These are phyloP conservation scores for Gopherus flavomarginatus DNA, from an alignment of 2,113 vertebrate species.

Conservation along the genomic window DNA sequence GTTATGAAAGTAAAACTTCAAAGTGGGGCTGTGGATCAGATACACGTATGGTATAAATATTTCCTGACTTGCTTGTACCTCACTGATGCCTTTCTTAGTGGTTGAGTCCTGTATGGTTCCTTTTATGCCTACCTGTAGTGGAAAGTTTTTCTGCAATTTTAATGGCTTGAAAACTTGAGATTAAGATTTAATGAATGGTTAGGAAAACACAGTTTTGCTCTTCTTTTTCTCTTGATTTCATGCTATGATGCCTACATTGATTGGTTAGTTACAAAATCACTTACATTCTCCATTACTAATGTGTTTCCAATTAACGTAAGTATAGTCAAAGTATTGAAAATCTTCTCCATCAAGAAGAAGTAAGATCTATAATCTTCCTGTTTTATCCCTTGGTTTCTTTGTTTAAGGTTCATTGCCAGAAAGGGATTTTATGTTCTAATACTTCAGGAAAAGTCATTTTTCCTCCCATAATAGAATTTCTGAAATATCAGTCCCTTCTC, in stretches of 20 bases:
- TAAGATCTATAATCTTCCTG: slow-evolving; percentile 55
- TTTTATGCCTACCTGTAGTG: slow-evolving; percentile 44
- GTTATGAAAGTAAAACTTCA: background rate
- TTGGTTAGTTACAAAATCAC: slow-evolving; percentile 54
- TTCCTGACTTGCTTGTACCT: background rate
- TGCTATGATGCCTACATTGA: slow-evolving; percentile 63
- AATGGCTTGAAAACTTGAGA: slow-evolving; percentile 70
- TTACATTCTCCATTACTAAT: slow-evolving; percentile 58
- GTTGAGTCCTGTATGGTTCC: background rate
- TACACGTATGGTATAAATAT: background rate
- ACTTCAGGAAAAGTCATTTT: slow-evolving; percentile 39
- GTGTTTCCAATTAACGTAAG: slow-evolving; percentile 69
- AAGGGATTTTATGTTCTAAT: slow-evolving; percentile 36
- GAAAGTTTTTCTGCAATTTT: slow-evolving; percentile 68
- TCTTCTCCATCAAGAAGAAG: slow-evolving; percentile 61
- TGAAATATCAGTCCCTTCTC: slow-evolving; percentile 1
- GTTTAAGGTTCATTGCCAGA: slow-evolving; percentile 44
- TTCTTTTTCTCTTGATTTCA: slow-evolving; percentile 63
- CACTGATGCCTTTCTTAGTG: background rate
- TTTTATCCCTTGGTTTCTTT: background rate
- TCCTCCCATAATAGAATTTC: slow-evolving; percentile 12
- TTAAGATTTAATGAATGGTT: slow-evolving; percentile 75
- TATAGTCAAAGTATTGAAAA: slow-evolving; percentile 65
- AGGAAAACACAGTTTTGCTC: slow-evolving; percentile 60
- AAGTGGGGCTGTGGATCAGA: background rate